Evolutionary conservation across 2,113 vertebrate genomes (phyloP).

Genomic region (Bagarius yarrelli): DNA sequence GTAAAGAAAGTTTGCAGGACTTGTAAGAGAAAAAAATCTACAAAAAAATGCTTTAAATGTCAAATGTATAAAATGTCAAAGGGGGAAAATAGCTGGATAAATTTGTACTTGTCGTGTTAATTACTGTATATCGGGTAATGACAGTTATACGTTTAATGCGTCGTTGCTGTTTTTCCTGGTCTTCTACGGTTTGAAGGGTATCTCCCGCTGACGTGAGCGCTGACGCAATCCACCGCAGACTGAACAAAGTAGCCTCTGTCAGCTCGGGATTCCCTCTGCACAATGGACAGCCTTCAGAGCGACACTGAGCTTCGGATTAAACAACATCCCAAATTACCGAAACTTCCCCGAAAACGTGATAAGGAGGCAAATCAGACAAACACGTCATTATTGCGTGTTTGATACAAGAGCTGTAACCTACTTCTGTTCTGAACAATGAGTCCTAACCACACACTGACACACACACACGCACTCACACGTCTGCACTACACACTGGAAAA

Average conservation of each 20-base stretch:
- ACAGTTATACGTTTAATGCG: too few species aligned
- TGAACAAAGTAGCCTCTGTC: slow-evolving; percentile 54
- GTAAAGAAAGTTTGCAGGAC: not conserved
- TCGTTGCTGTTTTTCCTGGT: not conserved
- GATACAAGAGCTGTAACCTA: not conserved
- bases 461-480: not conserved
- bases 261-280: slow-evolving; percentile 50
- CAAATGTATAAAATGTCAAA: not conserved
- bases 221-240: slow-evolving; percentile 67
- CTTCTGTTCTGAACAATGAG: slow-evolving; percentile 31
- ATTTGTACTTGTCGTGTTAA: too few species aligned
- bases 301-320: slow-evolving; percentile 40
- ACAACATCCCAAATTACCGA: slow-evolving; percentile 34
- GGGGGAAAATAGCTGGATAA: not conserved
- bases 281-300: slow-evolving; percentile 46
- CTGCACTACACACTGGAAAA: not conserved
- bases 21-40: not conserved
- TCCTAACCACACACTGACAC: not conserved
- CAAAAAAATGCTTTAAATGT: not conserved
- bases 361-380: slow-evolving; percentile 6
- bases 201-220: slow-evolving; percentile 61
- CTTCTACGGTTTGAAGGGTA: not conserved
- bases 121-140: too few species aligned
- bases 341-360: slow-evolving; percentile 45
- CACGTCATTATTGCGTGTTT: slow-evolving; percentile 32